A percentile compares a stretch with the other conserved stretches of the same genome.
phyloP scores from a whole-genome alignment of 2,113 vertebrate genomes.

The Syrrhaptes paradoxus region DNA sequence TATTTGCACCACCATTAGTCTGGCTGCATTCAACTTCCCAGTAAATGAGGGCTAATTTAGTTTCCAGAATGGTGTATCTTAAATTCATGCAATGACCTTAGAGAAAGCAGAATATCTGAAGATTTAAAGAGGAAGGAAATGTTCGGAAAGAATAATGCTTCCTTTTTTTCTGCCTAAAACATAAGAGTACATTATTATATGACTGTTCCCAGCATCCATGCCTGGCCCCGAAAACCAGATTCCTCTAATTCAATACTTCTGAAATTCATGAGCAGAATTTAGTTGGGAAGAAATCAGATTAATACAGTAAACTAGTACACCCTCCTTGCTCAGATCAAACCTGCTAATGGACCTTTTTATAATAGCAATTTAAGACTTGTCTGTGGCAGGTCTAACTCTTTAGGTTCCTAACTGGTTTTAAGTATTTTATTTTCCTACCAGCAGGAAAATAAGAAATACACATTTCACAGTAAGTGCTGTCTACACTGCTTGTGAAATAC shows the following conservation, averaged over 20 bases:
- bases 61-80: slow-evolving; percentile 77
- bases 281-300: background rate
- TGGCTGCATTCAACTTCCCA: slow-evolving; percentile 76
- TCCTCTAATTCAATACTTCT: slow-evolving; percentile 36
- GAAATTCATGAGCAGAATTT: slow-evolving; percentile 39
- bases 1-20: slow-evolving; percentile 78
- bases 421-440: background rate
- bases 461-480: background rate
- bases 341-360: slow-evolving; percentile 6
- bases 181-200: background rate
- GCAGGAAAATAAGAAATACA: slow-evolving; percentile 27
- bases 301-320: slow-evolving; percentile 22
- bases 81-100: slow-evolving; percentile 77
- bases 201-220: background rate
- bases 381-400: slow-evolving; percentile 10
- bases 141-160: slow-evolving; percentile 47
- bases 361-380: background rate
- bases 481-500: background rate
- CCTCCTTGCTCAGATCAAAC: slow-evolving; percentile 35
- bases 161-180: slow-evolving; percentile 20
- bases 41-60: slow-evolving; percentile 80
- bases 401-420: background rate
- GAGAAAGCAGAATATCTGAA: slow-evolving; percentile 57
- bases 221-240: slow-evolving; percentile 34
- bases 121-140: slow-evolving; percentile 63